phyloP scores from a whole-genome alignment of 2,113 vertebrate genomes.

The Peucedramus taeniatus region DNA sequence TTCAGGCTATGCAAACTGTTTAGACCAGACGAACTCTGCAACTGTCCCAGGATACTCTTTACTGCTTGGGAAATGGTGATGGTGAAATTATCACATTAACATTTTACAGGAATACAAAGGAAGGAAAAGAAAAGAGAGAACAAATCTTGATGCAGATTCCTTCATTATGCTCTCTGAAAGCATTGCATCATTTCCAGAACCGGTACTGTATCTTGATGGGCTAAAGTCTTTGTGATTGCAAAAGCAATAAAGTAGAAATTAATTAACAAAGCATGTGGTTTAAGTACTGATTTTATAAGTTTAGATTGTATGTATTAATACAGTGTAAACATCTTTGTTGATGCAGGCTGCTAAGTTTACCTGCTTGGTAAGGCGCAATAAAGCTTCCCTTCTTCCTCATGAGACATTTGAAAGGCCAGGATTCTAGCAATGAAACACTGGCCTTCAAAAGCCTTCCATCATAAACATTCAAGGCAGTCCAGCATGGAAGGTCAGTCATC shows the following conservation, averaged over 20 bases:
- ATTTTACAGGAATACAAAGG: neutral
- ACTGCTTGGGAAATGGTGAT: neutral
- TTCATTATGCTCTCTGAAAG: neutral
- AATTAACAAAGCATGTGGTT: neutral
- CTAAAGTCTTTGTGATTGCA: neutral
- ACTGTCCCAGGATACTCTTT: slow-evolving; percentile 1
- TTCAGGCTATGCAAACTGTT: neutral
- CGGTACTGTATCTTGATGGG: neutral
- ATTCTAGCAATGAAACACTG: neutral
- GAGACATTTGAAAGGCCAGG: slow-evolving; percentile 4
- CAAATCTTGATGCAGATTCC: neutral
- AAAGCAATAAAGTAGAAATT: neutral
- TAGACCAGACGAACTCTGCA: neutral
- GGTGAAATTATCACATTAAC: slow-evolving; percentile 30
- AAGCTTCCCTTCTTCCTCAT: neutral
- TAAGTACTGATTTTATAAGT: neutral
- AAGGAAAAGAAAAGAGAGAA: neutral
- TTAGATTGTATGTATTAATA: neutral
- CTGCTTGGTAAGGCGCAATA: neutral
- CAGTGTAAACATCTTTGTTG: neutral
- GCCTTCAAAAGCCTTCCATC: neutral
- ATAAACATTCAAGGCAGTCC: neutral
- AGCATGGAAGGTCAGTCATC: neutral
- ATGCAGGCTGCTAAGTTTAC: neutral
- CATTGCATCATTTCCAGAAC: neutral